Evolutionary conservation across 2,888 invertebrate species (phyloP).

Genomic region (Drosophila nr. perissopoda): DNA sequence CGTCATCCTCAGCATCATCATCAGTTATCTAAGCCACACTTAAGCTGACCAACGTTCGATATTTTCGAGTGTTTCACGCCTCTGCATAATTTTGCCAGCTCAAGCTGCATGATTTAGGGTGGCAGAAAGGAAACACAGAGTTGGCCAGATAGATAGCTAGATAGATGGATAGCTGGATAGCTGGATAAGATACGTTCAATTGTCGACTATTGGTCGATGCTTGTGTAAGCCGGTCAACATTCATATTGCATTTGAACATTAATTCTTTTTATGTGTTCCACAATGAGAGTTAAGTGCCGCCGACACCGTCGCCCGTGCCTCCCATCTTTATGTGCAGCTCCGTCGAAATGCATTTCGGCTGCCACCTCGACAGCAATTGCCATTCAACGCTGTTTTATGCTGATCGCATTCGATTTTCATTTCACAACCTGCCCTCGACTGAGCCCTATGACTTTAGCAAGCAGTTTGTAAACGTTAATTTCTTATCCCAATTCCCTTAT

Average conservation of each 20-base stretch:
- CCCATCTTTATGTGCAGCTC: constrained; percentile 62
- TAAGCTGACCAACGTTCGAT: constrained; percentile 61
- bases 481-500: neutral
- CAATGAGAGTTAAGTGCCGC: constrained; percentile 73
- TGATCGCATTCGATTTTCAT: constrained; percentile 60
- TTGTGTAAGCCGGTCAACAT: constrained; percentile 53
- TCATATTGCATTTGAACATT: constrained; percentile 80
- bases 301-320: constrained; percentile 47
- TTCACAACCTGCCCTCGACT: neutral
- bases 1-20: constrained; percentile 23
- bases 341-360: constrained; percentile 59
- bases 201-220: constrained; percentile 16
- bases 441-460: neutral
- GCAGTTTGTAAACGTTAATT: neutral
- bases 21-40: constrained; percentile 67
- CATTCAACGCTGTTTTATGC: constrained; percentile 45
- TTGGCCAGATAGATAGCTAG: neutral
- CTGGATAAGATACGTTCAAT: constrained; percentile 13
- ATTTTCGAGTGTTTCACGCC: constrained; percentile 72
- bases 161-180: neutral
- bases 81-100: constrained; percentile 73
- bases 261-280: constrained; percentile 75
- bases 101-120: constrained; percentile 22
- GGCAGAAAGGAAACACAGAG: neutral
- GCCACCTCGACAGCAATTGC: constrained; percentile 32